These are phyloP conservation scores for Castor canadensis DNA, from an alignment of 2,113 vertebrate genomes.

Conservation along the genomic window DNA sequence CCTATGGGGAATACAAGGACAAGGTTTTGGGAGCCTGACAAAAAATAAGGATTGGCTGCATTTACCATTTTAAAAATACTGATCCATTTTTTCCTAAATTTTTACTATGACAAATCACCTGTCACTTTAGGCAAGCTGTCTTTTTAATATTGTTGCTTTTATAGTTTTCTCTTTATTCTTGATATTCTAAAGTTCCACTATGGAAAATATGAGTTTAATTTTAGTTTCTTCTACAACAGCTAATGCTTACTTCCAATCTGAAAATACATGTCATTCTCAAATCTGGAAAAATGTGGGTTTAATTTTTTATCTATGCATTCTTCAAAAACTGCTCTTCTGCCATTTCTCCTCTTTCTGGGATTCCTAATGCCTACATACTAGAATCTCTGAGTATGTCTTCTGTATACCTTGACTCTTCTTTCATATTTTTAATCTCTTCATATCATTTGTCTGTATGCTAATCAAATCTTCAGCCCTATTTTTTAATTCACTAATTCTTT, in stretches of 20 bases:
- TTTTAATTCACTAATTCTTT: not conserved
- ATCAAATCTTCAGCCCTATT: not conserved
- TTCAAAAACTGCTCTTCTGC: not conserved
- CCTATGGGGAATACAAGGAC: not conserved
- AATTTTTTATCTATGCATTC: not conserved
- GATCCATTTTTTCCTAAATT: not conserved
- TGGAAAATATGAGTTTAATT: not conserved
- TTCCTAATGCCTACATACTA: not conserved
- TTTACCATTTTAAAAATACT: not conserved
- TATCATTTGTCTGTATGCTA: not conserved
- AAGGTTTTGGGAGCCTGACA: not conserved
- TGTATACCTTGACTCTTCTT: not conserved
- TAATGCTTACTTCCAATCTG: not conserved
- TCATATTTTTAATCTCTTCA: not conserved
- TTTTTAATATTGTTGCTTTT: constrained; percentile 11
- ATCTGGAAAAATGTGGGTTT: not conserved
- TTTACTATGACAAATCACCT: constrained; percentile 22
- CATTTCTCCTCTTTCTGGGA: not conserved
- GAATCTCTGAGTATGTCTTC: not conserved
- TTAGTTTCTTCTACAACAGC: not conserved
- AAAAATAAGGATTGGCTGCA: not conserved
- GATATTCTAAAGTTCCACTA: not conserved
- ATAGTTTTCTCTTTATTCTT: constrained; percentile 41
- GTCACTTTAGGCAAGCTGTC: not conserved
- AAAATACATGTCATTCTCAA: not conserved